These are phyloP conservation scores for Melanerpes formicivorus DNA, from an alignment of 2,113 vertebrate genomes.

Conservation along the genomic window DNA sequence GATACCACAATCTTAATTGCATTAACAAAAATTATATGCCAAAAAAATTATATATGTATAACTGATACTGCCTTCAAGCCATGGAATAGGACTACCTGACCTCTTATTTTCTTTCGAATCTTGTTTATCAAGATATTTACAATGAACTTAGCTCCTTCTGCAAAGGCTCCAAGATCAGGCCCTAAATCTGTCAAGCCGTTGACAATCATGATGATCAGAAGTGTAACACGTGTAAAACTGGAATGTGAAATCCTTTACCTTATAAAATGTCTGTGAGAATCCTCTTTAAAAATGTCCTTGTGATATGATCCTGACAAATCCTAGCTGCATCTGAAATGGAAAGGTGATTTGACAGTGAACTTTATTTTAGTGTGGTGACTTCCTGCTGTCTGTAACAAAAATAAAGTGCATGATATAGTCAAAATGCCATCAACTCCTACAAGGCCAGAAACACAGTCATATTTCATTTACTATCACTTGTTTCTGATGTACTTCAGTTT, in stretches of 20 bases:
- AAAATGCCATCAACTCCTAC: neutral
- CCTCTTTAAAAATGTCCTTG: conserved; percentile 46
- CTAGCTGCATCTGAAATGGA: conserved; percentile 18
- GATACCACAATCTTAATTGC: neutral
- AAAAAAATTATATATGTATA: neutral
- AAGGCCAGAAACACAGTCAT: neutral
- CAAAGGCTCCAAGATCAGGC: conserved; percentile 4
- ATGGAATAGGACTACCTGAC: neutral
- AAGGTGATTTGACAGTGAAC: neutral
- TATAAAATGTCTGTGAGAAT: conserved; percentile 22
- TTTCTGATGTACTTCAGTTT: neutral
- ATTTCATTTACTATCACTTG: neutral
- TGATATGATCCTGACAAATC: conserved; percentile 38
- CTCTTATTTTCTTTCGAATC: conserved; percentile 33
- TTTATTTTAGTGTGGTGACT: conserved; percentile 8
- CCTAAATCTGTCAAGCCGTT: conserved; percentile 25
- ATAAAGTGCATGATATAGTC: neutral
- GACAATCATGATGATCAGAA: neutral
- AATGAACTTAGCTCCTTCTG: conserved; percentile 17
- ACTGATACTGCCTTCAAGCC: conserved; percentile 7
- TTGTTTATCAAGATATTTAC: conserved; percentile 10
- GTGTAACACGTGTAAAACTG: conserved; percentile 14
- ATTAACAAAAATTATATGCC: neutral
- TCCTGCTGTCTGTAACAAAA: conserved; percentile 15
- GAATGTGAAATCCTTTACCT: conserved; percentile 54